These are phyloP conservation scores for Mythimna pallens DNA, from an alignment of 2,888 invertebrate genomes.

Conservation along the genomic window DNA sequence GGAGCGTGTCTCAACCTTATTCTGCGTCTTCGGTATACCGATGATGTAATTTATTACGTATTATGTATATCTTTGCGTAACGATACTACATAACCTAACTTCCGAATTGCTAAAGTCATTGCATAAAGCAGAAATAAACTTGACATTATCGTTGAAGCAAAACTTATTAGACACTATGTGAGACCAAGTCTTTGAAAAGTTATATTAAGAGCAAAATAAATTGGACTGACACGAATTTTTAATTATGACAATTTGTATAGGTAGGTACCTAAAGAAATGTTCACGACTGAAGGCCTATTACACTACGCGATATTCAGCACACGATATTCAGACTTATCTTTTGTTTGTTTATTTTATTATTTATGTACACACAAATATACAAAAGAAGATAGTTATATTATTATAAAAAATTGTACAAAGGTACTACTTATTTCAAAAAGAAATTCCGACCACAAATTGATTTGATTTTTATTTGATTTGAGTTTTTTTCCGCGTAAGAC, in stretches of 20 bases:
- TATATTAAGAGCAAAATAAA: background rate
- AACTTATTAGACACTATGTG: constrained; percentile 10
- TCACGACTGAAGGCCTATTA: background rate
- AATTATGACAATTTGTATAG: constrained; percentile 13
- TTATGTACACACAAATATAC: too few species aligned
- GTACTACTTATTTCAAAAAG: too few species aligned
- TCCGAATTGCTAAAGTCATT: constrained; percentile 22
- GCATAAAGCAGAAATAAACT: constrained; percentile 6
- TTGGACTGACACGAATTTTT: constrained; percentile 1
- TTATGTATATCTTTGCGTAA: constrained; percentile 1
- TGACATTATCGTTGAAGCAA: background rate
- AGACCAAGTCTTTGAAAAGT: constrained; percentile 2
- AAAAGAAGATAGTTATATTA: too few species aligned
- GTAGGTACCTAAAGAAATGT: background rate
- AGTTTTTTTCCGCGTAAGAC: too few species aligned
- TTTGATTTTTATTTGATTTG: too few species aligned
- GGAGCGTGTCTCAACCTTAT: background rate
- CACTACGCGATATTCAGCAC: too few species aligned
- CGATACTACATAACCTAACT: background rate
- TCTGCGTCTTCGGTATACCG: background rate
- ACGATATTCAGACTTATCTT: too few species aligned
- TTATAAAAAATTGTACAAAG: too few species aligned
- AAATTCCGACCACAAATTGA: too few species aligned
- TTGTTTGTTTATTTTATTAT: too few species aligned
- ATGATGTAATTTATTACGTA: background rate